Percentiles rank a stretch among this genome's conserved stretches.
These are phyloP conservation scores for Metaphire vulgaris DNA, from an alignment of 1,140 invertebrate species.

Conservation along the genomic window DNA sequence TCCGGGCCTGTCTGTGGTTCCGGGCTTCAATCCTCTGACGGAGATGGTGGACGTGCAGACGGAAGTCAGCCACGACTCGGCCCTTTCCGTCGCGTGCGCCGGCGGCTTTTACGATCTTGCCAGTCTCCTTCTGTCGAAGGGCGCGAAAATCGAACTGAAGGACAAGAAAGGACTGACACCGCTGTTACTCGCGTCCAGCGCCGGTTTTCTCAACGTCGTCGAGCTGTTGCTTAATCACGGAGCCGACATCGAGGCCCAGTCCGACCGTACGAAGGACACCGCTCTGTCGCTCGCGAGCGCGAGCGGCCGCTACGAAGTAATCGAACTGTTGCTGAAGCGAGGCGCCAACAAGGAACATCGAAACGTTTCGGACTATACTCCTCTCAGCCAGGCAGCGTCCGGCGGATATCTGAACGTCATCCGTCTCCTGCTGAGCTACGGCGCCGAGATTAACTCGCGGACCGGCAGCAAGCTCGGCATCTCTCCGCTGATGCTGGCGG, in stretches of 20 bases:
- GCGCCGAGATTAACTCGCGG: conserved; percentile 93
- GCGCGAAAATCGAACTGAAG: conserved; percentile 91
- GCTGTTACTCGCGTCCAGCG: conserved; percentile 90
- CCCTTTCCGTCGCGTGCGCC: conserved; percentile 90
- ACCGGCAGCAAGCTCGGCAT: conserved; percentile 67
- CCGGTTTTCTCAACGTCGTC: conserved; percentile 89
- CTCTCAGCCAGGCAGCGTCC: conserved; percentile 90
- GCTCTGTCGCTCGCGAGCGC: conserved; percentile 94
- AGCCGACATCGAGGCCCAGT: conserved; percentile 94
- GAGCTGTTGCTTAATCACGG: conserved; percentile 85
- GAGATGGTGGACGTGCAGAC: conserved; percentile 74
- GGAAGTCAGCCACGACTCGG: conserved; percentile 96
- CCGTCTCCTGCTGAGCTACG: conserved; percentile 81
- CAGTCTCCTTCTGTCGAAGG: conserved; percentile 76
- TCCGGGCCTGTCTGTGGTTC: conserved; percentile 41
- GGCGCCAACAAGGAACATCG: conserved; percentile 97
- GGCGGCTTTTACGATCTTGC: conserved; percentile 94
- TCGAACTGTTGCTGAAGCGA: conserved; percentile 77
- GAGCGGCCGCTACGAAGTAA: conserved; percentile 91
- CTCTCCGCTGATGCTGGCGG: conserved; percentile 96
- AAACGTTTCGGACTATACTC: conserved; percentile 98
- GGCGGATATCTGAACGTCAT: conserved; percentile 99
- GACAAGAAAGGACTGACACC: conserved; percentile 98
- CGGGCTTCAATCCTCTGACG: conserved; percentile 33
- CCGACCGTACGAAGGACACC: conserved; percentile 98